Evolutionary conservation across 37 sponge, comb jelly and placozoan genomes (phyloP), one percentile per base, ranked within the genome.

Genomic region (Cliona cf. orientalis): DNA sequence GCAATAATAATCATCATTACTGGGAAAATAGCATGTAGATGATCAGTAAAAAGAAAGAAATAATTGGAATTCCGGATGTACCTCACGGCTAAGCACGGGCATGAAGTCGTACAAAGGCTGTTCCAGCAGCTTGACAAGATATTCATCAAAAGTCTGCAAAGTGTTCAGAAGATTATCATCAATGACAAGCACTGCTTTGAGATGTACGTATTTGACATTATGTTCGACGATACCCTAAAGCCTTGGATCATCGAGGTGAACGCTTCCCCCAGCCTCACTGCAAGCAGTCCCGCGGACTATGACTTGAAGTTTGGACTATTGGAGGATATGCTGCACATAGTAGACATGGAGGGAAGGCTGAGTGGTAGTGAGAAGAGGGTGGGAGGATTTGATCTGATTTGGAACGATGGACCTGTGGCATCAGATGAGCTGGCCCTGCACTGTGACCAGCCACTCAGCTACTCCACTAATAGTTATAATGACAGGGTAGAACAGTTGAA

Each of bases 141-240:
- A 5, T 84, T 96, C 75, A 92, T 99, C 22, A 99, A 96, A 82
- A 90, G 96, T 62, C 66, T 99, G 38, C 93, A 96, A 64, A 96
- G 97, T 60, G 91, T 96, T 17, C 99, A 99, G 70, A 94, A 92
- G 70, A 86, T 94, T 31, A 96, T 99, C 53, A 96, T 96, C 49
- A 99, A 99, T 69, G 99, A 99, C 78, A 99, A 99, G 58, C 99
- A 99, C 81, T 96, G 99, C 42, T 96, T 99, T 85, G 99, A 99
- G 69, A 49, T 99, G 75, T 99, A 99, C 71, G 99, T 97, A 11
- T 99, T 94, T 84, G 99, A 99, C 74, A 90, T 99, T 38, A 76
- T 99, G 81, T 87, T 99, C 69, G 99, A 99, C 69, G 82, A 86
- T 0, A 87, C 84, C 44, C 74, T 99, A 34, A 99, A 99, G 74